These are phyloP conservation scores for Lordiphosa collinella DNA, from an alignment of 1,140 invertebrate species.

Conservation along the genomic window DNA sequence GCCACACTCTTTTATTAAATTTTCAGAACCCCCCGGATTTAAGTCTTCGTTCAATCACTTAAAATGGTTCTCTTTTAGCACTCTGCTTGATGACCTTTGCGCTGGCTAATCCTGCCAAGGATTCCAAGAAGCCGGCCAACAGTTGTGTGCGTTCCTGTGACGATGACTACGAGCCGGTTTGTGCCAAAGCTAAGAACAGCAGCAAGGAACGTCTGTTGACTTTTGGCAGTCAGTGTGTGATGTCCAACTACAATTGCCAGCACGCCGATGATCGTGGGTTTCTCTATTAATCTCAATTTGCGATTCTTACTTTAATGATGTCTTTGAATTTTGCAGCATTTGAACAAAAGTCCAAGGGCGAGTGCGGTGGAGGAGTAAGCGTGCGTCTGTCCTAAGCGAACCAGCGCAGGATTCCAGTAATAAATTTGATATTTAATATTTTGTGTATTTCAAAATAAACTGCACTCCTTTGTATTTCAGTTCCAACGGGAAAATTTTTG, in stretches of 20 bases:
- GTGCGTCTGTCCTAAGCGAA: constrained; percentile 62
- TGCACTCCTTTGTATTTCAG: constrained; percentile 3
- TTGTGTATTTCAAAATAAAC: constrained; percentile 27
- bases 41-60: no score
- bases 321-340: constrained; percentile 44
- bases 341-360: constrained; percentile 62
- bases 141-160: constrained; percentile 43
- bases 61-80: constrained; percentile 23
- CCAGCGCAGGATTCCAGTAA: not conserved
- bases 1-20: no score
- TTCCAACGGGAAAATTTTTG: constrained; percentile 41
- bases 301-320: not conserved
- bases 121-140: constrained; percentile 44
- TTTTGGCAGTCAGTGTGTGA: constrained; percentile 67
- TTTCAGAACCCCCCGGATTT: no score
- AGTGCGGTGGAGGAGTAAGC: constrained; percentile 71
- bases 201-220: constrained; percentile 68
- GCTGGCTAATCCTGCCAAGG: constrained; percentile 55
- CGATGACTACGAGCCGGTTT: constrained; percentile 62
- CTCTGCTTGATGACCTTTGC: constrained; percentile 54
- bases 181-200: constrained; percentile 63
- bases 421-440: not conserved
- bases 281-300: not conserved
- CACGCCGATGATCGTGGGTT: constrained; percentile 70
- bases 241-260: constrained; percentile 73